Evolutionary conservation across 2,888 invertebrate species (phyloP), one percentile per base, ranked within the genome.

Genomic region (Meiosimyza platycephala): DNA sequence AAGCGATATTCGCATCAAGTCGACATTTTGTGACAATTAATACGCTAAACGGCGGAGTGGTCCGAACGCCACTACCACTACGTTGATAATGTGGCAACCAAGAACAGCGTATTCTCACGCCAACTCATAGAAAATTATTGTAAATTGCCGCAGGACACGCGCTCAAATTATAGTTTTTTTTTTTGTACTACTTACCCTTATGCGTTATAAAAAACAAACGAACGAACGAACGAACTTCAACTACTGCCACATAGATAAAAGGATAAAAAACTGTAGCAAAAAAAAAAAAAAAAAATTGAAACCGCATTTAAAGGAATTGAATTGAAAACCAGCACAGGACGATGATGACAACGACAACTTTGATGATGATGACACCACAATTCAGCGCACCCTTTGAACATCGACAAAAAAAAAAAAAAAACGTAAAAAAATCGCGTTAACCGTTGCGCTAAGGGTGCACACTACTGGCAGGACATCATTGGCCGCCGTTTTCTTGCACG

Each of bases 71-170:
- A 40, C 9, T 40, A 9, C 40, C 59, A 50, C 9, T n/a, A n/a
- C 28, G 51, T 22, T 28, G 11, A 9, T 68, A 50, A n/a, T 52
- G 18, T 55, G 54, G 52, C 16, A 71, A 59, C 55, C 47, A 47
- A 57, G 54, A 48, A 51, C 50, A 66, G 18, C 16, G 13, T 55
- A 71, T 64, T 63, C 63, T 71, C 55, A 71, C 59, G 69, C 62
- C 66, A 62, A 54, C 57, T 18, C 59, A 60, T 40, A 63, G 22
- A 60, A 28, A 40, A 71, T 55, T 57, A 64, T 51, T 57, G 28
- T 40, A 80, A 82, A 82, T 80, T 83, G 83, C 83, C 80, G 69
- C 78, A 81, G 80, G 82, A 82, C 82, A 82, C 82, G 83, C 82
- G 83, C 60, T 22, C 51, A 9, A 48, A 11, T 60, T 7, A 40